Percentiles rank a stretch among this genome's conserved stretches.
Evolutionary conservation across 2,113 vertebrate genomes (phyloP).

Genomic region (Dipodomys merriami): DNA sequence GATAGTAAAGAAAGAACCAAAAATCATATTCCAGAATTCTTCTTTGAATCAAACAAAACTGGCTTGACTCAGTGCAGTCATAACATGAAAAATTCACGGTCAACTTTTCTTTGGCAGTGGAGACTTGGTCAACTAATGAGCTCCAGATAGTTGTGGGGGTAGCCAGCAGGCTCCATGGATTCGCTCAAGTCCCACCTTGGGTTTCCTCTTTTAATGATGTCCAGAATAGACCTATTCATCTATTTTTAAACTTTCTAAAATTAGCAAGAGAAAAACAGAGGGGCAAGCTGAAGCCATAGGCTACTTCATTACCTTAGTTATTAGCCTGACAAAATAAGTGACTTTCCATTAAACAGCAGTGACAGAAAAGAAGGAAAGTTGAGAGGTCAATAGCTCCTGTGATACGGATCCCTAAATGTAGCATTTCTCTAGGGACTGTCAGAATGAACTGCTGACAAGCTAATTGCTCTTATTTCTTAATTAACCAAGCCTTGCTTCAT

Average conservation of each 20-base stretch:
- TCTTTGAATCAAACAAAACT: constrained; percentile 36
- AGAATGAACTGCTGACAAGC: constrained; percentile 94
- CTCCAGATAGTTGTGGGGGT: constrained; percentile 70
- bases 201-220: constrained; percentile 86
- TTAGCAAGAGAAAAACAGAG: constrained; percentile 89
- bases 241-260: constrained; percentile 97
- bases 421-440: constrained; percentile 84
- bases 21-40: constrained; percentile 30
- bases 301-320: constrained; percentile 91
- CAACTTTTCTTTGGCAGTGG: constrained; percentile 70
- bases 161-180: constrained; percentile 77
- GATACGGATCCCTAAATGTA: constrained; percentile 90
- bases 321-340: constrained; percentile 91
- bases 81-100: constrained; percentile 47
- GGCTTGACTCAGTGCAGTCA: background rate
- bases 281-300: constrained; percentile 92
- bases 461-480: constrained; percentile 92
- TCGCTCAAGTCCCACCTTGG: constrained; percentile 82
- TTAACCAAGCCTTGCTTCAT: constrained; percentile 85
- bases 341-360: constrained; percentile 93
- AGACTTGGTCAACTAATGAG: constrained; percentile 72
- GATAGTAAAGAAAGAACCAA: background rate
- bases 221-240: constrained; percentile 85
- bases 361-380: constrained; percentile 91
- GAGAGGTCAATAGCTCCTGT: constrained; percentile 94